These are phyloP conservation scores for Torymus auratus DNA, from an alignment of 2,888 invertebrate species.

Conservation along the genomic window DNA sequence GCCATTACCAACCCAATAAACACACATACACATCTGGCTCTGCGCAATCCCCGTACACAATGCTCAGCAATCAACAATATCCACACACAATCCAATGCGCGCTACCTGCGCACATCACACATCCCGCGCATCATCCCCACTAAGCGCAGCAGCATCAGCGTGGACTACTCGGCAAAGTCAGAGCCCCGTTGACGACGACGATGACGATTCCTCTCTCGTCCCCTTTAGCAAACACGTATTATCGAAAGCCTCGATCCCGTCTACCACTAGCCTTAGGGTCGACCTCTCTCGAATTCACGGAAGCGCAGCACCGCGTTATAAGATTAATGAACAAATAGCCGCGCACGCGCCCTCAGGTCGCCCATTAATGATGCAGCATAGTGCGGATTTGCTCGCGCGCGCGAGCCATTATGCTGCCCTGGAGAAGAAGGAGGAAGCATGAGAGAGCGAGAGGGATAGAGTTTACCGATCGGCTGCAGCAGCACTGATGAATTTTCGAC, in stretches of 20 bases:
- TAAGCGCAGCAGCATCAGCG: too few relatives aligned
- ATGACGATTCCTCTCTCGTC: not conserved
- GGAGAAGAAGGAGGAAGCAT: not conserved
- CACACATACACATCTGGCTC: too few relatives aligned
- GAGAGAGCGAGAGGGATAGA: not conserved
- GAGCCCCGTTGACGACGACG: too few relatives aligned
- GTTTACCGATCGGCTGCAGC: constrained; percentile 16
- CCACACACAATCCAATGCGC: not conserved
- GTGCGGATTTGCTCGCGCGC: constrained; percentile 64
- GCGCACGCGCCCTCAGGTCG: constrained; percentile 64
- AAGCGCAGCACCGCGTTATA: constrained; percentile 64
- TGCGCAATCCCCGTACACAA: too few relatives aligned
- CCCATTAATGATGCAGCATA: constrained; percentile 64
- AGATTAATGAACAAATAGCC: constrained; percentile 75
- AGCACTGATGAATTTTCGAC: constrained; percentile 40
- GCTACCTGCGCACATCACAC: too few relatives aligned
- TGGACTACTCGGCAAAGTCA: too few relatives aligned
- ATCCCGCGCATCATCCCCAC: too few relatives aligned
- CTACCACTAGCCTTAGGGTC: too few relatives aligned
- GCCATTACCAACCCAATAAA: too few relatives aligned
- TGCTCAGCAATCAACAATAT: constrained; percentile 8
- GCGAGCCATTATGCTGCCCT: constrained; percentile 65
- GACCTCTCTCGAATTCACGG: too few relatives aligned
- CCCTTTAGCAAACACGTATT: constrained; percentile 42
- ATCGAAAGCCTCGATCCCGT: constrained; percentile 6